A percentile compares a stretch with the other conserved stretches of the same genome.
Conservation (phyloP, 2,797 vertebrate species). For the Scleropages formosus region DNA sequence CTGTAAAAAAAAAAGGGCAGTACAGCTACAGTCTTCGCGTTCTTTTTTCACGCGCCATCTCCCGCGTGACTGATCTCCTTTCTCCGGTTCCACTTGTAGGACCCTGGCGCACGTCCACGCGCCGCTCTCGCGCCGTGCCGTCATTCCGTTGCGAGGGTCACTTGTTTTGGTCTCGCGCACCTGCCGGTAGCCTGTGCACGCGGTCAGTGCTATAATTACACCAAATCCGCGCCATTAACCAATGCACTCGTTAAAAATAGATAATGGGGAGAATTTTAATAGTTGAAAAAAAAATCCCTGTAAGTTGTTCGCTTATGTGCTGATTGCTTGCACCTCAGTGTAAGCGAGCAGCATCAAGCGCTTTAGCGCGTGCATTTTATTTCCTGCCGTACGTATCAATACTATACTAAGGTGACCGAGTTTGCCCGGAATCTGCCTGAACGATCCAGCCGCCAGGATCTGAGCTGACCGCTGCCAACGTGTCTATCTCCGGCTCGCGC, state of each 20-base stretch:
- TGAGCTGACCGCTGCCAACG: slow-evolving; percentile 31
- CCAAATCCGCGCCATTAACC: slow-evolving; percentile 1
- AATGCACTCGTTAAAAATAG: neutral
- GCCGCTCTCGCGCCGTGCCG: slow-evolving; percentile 16
- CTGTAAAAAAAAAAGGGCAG: slow-evolving; percentile 2
- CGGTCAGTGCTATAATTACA: neutral
- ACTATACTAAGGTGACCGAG: neutral
- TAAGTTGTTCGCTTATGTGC: slow-evolving; percentile 17
- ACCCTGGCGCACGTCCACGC: slow-evolving; percentile 25
- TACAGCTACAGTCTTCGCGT: slow-evolving; percentile 13
- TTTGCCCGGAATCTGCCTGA: slow-evolving; percentile 15
- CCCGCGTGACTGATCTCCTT: slow-evolving; percentile 12
- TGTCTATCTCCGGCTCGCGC: slow-evolving; percentile 41
- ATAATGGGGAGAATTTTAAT: neutral
- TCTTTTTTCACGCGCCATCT: slow-evolving; percentile 25
- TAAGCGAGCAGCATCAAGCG: slow-evolving; percentile 24
- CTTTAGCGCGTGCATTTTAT: slow-evolving; percentile 23
- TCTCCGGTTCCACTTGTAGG: slow-evolving; percentile 27
- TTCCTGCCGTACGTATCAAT: slow-evolving; percentile 11
- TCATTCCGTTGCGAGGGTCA: slow-evolving; percentile 1
- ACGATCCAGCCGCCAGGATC: slow-evolving; percentile 30
- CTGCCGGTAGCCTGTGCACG: neutral
- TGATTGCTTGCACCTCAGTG: slow-evolving; percentile 3
- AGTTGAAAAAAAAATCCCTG: neutral
- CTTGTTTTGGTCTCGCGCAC: slow-evolving; percentile 15